A percentile compares a stretch with the other conserved stretches of the same genome.
Evolutionary conservation across 2,797 vertebrate genomes (phyloP).

Genomic region (Borostomias antarcticus): DNA sequence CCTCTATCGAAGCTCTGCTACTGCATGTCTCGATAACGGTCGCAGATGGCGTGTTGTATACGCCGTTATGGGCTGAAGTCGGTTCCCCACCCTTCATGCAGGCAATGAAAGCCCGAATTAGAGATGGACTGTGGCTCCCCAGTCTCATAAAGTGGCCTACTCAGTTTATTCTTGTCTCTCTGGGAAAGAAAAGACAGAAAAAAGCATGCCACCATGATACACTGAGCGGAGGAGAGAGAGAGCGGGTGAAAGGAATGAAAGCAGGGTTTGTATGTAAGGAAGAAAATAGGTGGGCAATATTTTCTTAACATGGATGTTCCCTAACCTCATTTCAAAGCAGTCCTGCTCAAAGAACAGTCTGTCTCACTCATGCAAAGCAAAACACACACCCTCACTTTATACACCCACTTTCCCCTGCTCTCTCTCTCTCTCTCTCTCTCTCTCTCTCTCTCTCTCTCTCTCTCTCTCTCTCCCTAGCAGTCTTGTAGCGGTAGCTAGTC

Average conservation of each 20-base stretch:
- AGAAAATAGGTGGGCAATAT: conserved; percentile 64
- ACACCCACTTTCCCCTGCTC: conserved; percentile 6
- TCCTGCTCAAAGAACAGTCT: conserved; percentile 70
- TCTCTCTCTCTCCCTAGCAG: neutral
- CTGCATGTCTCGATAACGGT: neutral
- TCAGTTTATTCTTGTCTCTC: conserved; percentile 49
- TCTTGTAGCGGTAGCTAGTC: conserved; percentile 30
- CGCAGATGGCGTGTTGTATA: neutral
- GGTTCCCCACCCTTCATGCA: conserved; percentile 50
- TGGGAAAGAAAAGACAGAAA: conserved; percentile 37
- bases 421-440: neutral
- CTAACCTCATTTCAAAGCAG: conserved; percentile 68
- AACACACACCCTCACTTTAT: conserved; percentile 42
- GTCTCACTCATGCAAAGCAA: conserved; percentile 65
- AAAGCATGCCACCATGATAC: conserved; percentile 25
- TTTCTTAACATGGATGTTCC: conserved; percentile 77
- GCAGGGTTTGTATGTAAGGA: conserved; percentile 54
- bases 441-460: neutral
- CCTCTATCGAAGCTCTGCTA: neutral
- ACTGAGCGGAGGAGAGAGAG: neutral
- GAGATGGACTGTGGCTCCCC: conserved; percentile 38
- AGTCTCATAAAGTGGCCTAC: conserved; percentile 3
- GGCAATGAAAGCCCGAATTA: conserved; percentile 51
- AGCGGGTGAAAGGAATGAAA: conserved; percentile 55
- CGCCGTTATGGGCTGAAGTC: neutral